phyloP scores from a whole-genome alignment of 1,140 invertebrate species.

The Neodiprion virginianus region DNA sequence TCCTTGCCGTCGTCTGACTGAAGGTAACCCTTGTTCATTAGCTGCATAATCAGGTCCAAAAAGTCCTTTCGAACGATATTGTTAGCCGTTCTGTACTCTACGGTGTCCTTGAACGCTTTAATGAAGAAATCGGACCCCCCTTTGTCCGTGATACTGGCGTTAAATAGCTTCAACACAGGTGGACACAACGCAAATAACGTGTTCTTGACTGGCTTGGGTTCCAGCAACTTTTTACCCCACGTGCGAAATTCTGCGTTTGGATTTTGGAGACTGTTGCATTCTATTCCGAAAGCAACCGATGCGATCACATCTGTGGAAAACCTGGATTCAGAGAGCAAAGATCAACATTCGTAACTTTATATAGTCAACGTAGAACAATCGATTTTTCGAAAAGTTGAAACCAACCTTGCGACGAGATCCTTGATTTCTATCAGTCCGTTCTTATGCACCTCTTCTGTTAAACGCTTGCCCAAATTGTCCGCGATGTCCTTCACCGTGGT shows the following conservation, averaged over 20 bases:
- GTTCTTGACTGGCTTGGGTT: constrained; percentile 32
- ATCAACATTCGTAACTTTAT: neutral
- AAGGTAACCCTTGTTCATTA: constrained; percentile 31
- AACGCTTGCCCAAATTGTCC: constrained; percentile 44
- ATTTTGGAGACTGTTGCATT: constrained; percentile 42
- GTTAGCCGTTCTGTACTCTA: constrained; percentile 25
- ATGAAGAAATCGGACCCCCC: constrained; percentile 36
- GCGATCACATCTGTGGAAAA: constrained; percentile 45
- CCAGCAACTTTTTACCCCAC: constrained; percentile 41
- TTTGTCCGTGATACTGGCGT: constrained; percentile 27
- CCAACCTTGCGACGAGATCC: constrained; percentile 59
- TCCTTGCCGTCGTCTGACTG: constrained; percentile 14
- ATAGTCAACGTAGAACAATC: neutral
- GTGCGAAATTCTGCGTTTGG: constrained; percentile 44
- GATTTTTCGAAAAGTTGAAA: neutral
- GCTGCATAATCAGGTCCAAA: constrained; percentile 33
- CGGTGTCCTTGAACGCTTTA: constrained; percentile 27
- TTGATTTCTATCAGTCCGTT: constrained; percentile 44
- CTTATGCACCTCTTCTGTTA: constrained; percentile 32
- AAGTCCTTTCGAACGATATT: constrained; percentile 36
- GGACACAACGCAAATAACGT: constrained; percentile 33
- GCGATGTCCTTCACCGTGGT: constrained; percentile 54
- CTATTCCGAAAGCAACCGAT: constrained; percentile 45
- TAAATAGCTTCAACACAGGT: constrained; percentile 32
- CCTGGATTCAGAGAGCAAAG: constrained; percentile 24